These are phyloP conservation scores for Mesembrinibis cayennensis DNA, from an alignment of 2,113 vertebrate genomes.

Conservation along the genomic window DNA sequence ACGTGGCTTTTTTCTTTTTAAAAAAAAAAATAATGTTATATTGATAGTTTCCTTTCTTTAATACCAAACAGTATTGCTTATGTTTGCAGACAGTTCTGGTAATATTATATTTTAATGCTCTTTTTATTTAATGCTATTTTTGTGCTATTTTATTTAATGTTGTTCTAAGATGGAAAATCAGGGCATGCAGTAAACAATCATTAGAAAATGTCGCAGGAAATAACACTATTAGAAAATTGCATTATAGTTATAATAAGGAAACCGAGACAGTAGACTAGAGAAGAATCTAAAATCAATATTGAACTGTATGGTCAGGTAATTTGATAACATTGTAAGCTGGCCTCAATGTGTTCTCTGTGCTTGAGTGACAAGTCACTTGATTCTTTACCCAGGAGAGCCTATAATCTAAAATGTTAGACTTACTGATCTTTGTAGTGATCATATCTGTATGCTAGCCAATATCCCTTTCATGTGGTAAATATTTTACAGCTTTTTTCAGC, in stretches of 20 bases:
- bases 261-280: not conserved
- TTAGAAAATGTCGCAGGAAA: conserved; percentile 32
- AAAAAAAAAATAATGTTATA: not conserved
- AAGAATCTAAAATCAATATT: conserved; percentile 39
- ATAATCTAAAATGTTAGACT: not conserved
- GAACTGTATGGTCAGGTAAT: conserved; percentile 13
- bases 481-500: not conserved
- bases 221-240: not conserved
- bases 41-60: not conserved
- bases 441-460: not conserved
- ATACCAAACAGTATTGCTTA: not conserved
- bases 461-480: not conserved
- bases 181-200: not conserved
- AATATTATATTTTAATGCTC: not conserved
- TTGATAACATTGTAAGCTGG: not conserved
- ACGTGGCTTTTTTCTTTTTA: too few species aligned
- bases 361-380: conserved; percentile 1
- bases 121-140: not conserved
- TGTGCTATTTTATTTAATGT: not conserved
- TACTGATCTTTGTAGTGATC: not conserved
- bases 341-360: not conserved
- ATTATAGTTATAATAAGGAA: conserved; percentile 18
- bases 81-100: not conserved
- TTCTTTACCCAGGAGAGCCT: not conserved
- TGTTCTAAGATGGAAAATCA: not conserved